Conservation (phyloP, 2,888 invertebrate species). For the Bombyx huttoni region DNA sequence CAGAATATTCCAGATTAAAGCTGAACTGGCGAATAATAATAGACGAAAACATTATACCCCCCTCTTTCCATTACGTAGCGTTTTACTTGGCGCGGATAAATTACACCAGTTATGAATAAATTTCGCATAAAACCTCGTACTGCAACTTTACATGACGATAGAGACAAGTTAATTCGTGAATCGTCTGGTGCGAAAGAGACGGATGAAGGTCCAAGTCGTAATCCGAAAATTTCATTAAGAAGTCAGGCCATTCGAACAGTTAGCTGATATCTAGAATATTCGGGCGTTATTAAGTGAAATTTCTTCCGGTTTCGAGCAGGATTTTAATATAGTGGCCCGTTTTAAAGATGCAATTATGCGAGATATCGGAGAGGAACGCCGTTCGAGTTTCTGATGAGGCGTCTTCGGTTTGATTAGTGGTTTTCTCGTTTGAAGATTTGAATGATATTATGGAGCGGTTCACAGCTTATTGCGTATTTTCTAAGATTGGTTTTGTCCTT, state of each 20-base stretch:
- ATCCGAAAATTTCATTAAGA: slow-evolving; percentile 72
- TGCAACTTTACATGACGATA: slow-evolving; percentile 63
- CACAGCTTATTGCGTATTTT: neutral
- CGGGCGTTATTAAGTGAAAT: slow-evolving; percentile 57
- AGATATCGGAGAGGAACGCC: slow-evolving; percentile 22
- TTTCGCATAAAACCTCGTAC: slow-evolving; percentile 69
- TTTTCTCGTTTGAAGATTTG: neutral
- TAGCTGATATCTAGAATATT: slow-evolving; percentile 66
- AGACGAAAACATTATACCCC: slow-evolving; percentile 47
- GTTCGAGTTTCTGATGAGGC: slow-evolving; percentile 22
- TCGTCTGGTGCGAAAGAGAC: slow-evolving; percentile 24
- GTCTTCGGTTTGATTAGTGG: slow-evolving; percentile 10
- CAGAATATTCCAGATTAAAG: slow-evolving; percentile 47
- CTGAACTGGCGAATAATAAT: slow-evolving; percentile 54
- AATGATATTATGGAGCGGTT: neutral
- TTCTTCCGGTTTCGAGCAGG: slow-evolving; percentile 44
- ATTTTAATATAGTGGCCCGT: slow-evolving; percentile 46
- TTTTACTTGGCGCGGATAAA: slow-evolving; percentile 67
- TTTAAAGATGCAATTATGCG: slow-evolving; percentile 25
- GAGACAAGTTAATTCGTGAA: slow-evolving; percentile 28
- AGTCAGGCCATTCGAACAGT: slow-evolving; percentile 59
- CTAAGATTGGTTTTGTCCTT: slow-evolving; percentile 3
- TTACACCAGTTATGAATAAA: slow-evolving; percentile 74
- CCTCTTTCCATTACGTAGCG: slow-evolving; percentile 52
- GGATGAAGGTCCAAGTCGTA: slow-evolving; percentile 41